Evolutionary conservation across 2,797 vertebrate species (phyloP).

Genomic region (Gambelia wislizenii): DNA sequence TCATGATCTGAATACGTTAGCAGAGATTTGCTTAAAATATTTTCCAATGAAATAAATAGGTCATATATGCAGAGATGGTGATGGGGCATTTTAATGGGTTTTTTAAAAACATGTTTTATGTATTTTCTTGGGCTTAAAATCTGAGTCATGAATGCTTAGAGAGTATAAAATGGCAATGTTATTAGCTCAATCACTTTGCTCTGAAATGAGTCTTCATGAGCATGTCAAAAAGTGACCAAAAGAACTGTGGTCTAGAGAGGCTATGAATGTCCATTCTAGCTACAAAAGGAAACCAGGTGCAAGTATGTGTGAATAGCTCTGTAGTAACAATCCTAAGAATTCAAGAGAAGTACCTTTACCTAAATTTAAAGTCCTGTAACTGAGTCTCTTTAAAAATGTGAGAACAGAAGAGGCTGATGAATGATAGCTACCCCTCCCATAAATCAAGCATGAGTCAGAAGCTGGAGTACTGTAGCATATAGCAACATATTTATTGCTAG

Average conservation of each 20-base stretch:
- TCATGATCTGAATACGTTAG: background rate
- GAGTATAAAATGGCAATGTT: constrained; percentile 33
- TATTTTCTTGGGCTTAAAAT: constrained; percentile 23
- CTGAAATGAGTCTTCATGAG: background rate
- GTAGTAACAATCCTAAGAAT: background rate
- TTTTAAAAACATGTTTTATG: background rate
- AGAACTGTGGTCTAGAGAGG: rapidly evolving
- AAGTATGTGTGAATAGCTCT: rapidly evolving
- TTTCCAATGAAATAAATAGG: background rate
- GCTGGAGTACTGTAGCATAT: constrained; percentile 21
- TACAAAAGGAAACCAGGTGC: constrained; percentile 22
- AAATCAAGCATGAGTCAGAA: constrained; percentile 12
- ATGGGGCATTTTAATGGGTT: background rate
- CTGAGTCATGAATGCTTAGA: background rate
- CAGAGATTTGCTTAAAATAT: background rate
- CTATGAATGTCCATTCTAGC: constrained; percentile 29
- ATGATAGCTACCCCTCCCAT: constrained; percentile 30
- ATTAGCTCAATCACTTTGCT: background rate
- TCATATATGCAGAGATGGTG: background rate
- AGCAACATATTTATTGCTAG: background rate
- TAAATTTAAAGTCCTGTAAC: constrained; percentile 21
- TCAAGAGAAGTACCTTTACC: background rate
- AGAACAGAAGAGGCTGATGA: constrained; percentile 18
- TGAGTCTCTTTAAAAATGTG: constrained; percentile 3
- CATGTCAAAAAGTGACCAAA: constrained; percentile 10